These are phyloP conservation scores for Gallirallus australis DNA, from an alignment of 2,797 vertebrate species.

Conservation along the genomic window DNA sequence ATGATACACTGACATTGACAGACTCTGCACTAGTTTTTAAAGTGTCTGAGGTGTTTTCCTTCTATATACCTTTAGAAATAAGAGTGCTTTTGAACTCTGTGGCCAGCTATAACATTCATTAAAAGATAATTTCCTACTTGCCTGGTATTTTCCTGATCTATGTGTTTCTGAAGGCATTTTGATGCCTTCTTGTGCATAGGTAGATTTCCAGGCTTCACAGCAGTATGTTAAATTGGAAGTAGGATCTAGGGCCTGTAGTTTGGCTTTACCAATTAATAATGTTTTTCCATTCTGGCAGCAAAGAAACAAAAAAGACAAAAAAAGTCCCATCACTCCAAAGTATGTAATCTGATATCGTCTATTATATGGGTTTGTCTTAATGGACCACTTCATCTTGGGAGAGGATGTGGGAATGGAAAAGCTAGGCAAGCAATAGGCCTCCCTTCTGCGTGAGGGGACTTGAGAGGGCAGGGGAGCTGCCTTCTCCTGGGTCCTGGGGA, in stretches of 20 bases:
- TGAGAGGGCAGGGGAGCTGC: not conserved
- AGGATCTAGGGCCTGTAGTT: not conserved
- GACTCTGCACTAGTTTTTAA: not conserved
- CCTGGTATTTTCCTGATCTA: conserved; percentile 26
- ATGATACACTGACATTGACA: not conserved
- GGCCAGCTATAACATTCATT: conserved; percentile 8
- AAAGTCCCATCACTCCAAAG: not conserved
- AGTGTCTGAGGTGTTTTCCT: not conserved
- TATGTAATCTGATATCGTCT: not conserved
- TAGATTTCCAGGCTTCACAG: not conserved
- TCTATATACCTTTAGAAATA: not conserved
- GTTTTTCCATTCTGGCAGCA: not conserved
- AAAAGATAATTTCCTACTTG: conserved; percentile 40
- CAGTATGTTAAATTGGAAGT: not conserved
- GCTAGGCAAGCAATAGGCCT: not conserved
- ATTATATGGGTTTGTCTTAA: not conserved
- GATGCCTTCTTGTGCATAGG: not conserved
- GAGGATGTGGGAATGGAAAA: accelerated
- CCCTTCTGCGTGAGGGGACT: not conserved
- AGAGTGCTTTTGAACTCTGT: not conserved
- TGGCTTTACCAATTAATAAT: not conserved
- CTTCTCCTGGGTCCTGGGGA: not conserved
- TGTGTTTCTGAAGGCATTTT: conserved; percentile 24
- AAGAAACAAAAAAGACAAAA: not conserved
- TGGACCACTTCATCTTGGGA: not conserved